Base-by-base conservation (phyloP, 2,113 vertebrate genomes). In the Circaetus gallicus region DNA sequence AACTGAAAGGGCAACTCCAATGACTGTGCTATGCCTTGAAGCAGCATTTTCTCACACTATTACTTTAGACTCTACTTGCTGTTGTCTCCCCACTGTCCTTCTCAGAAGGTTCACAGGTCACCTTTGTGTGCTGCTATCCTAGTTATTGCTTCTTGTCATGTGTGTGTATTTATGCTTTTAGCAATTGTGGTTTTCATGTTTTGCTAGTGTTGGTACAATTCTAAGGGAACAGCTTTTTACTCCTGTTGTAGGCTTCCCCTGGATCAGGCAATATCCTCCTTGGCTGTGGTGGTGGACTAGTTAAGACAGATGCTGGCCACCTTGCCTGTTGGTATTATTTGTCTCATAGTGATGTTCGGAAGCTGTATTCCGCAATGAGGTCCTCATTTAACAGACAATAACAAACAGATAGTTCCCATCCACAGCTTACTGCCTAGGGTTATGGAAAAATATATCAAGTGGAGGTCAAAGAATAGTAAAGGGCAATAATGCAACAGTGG, bases 381-480 rank as follows among this genome's bases (percentile, higher is more conserved):
- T 83, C 82, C 62, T 80, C 73, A 62, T 89, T 87, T 67, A 89
- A 80, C 45, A 70, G 73, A 91, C 70, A 91, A 19, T 72, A 95
- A 94, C 74, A 87, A 62, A 40, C 31, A 91, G 84, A 96, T 25
- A 89, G 84, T 34, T 96, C 89, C 94, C 94, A 91, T 89, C 77
- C 95, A 93, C 84, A 0, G 78, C 69, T 96, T 7, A 20, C 45
- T 93, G 96, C 95, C 96, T 94, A 87, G 43, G 94, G 89, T 85
- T 85, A 97, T 96, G 95, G 95, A 95, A 96, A 97, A 96, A 96
- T 79, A 88, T 82, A 96, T 94, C 70, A 96, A 94, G 50, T 15
- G 3, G 89, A 94, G 89, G 84, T 96, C 93, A 88, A 85, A 92
- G 91, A 94, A 95, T 71, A 83, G 88, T 11, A 92, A 72, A 95